phyloP scores from a whole-genome alignment of 1,140 invertebrate species.

The Tribolium madens region DNA sequence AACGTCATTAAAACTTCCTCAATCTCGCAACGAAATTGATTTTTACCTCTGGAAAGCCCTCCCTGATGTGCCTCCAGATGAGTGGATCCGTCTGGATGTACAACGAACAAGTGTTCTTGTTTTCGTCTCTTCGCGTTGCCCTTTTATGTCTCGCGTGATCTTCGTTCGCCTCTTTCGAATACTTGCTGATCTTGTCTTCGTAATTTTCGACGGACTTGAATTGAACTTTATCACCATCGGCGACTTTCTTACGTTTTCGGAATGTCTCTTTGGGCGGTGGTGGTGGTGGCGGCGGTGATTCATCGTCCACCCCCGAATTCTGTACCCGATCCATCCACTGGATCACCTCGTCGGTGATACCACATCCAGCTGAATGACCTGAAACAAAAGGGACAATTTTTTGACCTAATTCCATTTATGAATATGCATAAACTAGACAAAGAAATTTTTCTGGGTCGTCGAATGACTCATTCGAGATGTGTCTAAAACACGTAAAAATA shows the following conservation, averaged over 20 bases:
- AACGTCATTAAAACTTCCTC: constrained; percentile 29
- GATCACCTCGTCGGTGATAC: constrained; percentile 85
- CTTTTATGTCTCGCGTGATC: constrained; percentile 65
- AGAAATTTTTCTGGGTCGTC: background rate
- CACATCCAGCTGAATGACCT: constrained; percentile 85
- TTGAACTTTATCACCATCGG: constrained; percentile 61
- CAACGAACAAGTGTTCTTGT: constrained; percentile 90
- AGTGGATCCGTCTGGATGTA: constrained; percentile 98
- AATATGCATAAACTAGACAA: background rate
- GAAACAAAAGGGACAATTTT: background rate
- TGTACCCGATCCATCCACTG: constrained; percentile 95
- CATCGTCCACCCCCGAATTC: constrained; percentile 83
- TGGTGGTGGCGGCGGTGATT: constrained; percentile 62
- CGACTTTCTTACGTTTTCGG: constrained; percentile 52
- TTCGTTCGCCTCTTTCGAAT: constrained; percentile 76
- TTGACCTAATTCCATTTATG: background rate
- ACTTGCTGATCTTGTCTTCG: constrained; percentile 70
- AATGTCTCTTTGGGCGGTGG: constrained; percentile 57
- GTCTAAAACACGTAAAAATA: no score
- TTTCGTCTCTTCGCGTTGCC: constrained; percentile 69
- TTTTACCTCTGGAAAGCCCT: constrained; percentile 74
- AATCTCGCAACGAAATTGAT: background rate
- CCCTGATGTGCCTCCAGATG: constrained; percentile 92
- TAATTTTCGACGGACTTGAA: constrained; percentile 53
- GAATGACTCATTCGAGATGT: no score